Evolutionary conservation across 2,797 vertebrate genomes (phyloP).

Genomic region (Loris lydekkerianus): DNA sequence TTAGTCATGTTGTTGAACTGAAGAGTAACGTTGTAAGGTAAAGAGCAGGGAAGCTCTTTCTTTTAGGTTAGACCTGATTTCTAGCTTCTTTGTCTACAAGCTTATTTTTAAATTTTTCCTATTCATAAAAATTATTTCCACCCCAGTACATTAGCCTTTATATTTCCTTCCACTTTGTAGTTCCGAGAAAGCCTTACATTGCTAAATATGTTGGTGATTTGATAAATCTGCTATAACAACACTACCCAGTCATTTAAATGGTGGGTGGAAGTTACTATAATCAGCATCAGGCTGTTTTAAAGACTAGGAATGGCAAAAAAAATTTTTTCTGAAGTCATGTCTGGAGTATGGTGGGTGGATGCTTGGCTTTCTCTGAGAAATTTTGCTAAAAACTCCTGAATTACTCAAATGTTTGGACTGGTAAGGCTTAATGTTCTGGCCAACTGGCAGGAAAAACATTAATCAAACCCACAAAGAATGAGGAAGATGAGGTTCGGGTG

Average conservation of each 20-base stretch:
- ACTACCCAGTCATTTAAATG: conserved; percentile 41
- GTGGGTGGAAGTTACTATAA: conserved; percentile 69
- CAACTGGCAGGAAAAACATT: conserved; percentile 69
- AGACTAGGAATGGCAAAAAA: conserved; percentile 74
- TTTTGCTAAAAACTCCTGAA: conserved; percentile 63
- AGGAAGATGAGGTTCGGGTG: conserved; percentile 36
- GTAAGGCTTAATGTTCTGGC: conserved; percentile 66
- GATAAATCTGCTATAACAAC: conserved; percentile 65
- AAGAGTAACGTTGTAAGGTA: background rate
- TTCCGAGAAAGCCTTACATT: background rate
- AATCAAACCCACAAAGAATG: conserved; percentile 3
- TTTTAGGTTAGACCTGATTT: background rate
- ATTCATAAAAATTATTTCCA: background rate
- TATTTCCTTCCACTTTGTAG: background rate
- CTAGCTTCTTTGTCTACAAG: background rate
- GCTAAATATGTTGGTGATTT: conserved; percentile 54
- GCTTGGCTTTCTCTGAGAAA: conserved; percentile 70
- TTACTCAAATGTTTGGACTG: conserved; percentile 79
- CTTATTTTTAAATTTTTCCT: background rate
- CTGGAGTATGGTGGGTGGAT: conserved; percentile 67
- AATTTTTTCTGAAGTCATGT: conserved; percentile 77
- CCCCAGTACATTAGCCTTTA: background rate
- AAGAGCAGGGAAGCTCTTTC: background rate
- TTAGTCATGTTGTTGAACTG: background rate
- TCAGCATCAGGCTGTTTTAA: conserved; percentile 71